These are phyloP conservation scores for Acropora yongei DNA, from an alignment of 64 coral and sea anemone genomes.

Conservation along the genomic window DNA sequence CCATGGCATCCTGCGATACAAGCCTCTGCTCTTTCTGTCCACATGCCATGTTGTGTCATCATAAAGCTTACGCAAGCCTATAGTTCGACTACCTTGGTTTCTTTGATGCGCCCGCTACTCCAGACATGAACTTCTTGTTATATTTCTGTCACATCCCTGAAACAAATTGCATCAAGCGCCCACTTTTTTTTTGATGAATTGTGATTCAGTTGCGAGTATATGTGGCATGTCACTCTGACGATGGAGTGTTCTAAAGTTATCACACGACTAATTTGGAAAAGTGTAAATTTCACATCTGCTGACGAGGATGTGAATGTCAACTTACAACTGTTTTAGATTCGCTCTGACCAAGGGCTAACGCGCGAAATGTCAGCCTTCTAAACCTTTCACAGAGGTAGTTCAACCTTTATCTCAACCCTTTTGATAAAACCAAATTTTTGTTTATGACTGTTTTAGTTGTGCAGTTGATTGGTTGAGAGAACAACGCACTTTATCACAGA, in stretches of 20 bases:
- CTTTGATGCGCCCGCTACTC: background rate
- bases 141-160: background rate
- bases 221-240: too few relatives aligned
- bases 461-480: background rate
- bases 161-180: conserved; percentile 10
- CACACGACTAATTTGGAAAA: background rate
- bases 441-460: background rate
- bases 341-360: too few relatives aligned
- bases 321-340: background rate
- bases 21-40: background rate
- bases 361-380: too few relatives aligned
- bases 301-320: background rate
- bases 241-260: background rate
- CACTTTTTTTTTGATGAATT: background rate
- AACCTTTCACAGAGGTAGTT: too few relatives aligned
- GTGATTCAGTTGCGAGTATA: too few relatives aligned
- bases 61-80: background rate
- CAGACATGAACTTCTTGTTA: background rate
- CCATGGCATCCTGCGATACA: too few relatives aligned
- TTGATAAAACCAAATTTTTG: too few relatives aligned
- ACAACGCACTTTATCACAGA: background rate
- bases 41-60: too few relatives aligned
- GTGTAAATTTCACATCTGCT: background rate
- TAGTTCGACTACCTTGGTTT: background rate
- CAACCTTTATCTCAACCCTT: too few relatives aligned